These are phyloP conservation scores for Zosterops borbonicus DNA, from an alignment of 2,113 vertebrate genomes.

Conservation along the genomic window DNA sequence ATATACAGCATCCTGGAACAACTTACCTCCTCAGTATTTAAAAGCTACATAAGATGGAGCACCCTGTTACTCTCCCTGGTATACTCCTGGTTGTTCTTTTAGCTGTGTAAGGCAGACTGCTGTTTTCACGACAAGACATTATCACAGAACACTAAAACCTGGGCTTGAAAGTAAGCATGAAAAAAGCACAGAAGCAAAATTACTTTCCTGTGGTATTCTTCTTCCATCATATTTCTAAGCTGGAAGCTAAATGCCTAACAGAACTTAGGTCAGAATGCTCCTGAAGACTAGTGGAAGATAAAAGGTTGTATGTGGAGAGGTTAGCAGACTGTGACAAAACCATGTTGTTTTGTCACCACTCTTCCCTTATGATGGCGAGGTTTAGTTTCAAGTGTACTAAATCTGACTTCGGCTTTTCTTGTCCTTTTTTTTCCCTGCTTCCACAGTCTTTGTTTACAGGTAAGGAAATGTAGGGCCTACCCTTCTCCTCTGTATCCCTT, in stretches of 20 bases:
- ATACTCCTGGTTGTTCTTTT: too few species aligned
- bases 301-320: background rate
- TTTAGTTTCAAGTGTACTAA: background rate
- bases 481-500: background rate
- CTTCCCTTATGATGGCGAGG: background rate
- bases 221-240: background rate
- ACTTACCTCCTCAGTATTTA: background rate
- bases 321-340: background rate
- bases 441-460: background rate
- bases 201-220: background rate
- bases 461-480: background rate
- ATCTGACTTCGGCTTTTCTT: background rate
- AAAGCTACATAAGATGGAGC: background rate
- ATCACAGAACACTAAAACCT: background rate
- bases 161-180: background rate
- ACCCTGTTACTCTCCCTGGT: accelerated
- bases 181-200: background rate
- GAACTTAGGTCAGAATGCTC: background rate
- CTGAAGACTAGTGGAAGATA: background rate
- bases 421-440: background rate
- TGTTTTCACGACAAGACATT: background rate
- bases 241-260: background rate
- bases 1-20: background rate
- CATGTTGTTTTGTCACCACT: background rate
- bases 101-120: background rate